These are phyloP conservation scores for Drosophila neoperkinsi DNA, from an alignment of 2,888 invertebrate genomes.

Conservation along the genomic window DNA sequence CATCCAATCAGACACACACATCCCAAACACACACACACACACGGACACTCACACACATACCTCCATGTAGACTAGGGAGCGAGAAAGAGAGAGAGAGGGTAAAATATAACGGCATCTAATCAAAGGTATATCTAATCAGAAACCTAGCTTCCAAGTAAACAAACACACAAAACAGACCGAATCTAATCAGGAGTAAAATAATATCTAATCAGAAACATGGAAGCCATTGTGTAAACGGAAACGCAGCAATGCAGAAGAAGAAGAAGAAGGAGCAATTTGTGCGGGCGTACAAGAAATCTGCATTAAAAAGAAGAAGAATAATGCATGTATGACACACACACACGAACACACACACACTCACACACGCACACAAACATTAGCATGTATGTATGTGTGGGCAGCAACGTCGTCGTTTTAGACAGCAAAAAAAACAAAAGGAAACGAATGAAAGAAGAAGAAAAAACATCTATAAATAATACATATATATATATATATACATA, in stretches of 20 bases:
- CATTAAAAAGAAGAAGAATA: conserved; percentile 6
- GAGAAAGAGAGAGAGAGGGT: background rate
- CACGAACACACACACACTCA: background rate
- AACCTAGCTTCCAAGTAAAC: conserved; percentile 8
- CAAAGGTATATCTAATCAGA: conserved; percentile 14
- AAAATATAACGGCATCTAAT: conserved; percentile 6
- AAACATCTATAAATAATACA: conserved; percentile 62
- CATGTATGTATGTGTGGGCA: conserved; percentile 22
- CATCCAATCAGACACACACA: conserved; percentile 25
- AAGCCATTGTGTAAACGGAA: conserved; percentile 20
- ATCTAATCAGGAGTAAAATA: conserved; percentile 31
- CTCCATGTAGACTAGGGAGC: background rate
- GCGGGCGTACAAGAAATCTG: conserved; percentile 3
- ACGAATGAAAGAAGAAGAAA: conserved; percentile 9
- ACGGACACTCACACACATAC: background rate
- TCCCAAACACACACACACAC: conserved; percentile 6
- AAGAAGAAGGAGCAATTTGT: conserved; percentile 9
- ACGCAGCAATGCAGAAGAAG: conserved; percentile 15
- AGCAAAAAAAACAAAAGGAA: conserved; percentile 35
- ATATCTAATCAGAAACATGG: conserved; percentile 30
- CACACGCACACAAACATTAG: conserved; percentile 2
- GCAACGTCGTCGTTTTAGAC: conserved; percentile 69
- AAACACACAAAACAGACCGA: conserved; percentile 20
- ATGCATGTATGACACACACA: conserved; percentile 2
- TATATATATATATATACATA: conserved; percentile 51